Evolutionary conservation across 1,140 invertebrate species (phyloP).

Genomic region (Tetragnatha versicolor): DNA sequence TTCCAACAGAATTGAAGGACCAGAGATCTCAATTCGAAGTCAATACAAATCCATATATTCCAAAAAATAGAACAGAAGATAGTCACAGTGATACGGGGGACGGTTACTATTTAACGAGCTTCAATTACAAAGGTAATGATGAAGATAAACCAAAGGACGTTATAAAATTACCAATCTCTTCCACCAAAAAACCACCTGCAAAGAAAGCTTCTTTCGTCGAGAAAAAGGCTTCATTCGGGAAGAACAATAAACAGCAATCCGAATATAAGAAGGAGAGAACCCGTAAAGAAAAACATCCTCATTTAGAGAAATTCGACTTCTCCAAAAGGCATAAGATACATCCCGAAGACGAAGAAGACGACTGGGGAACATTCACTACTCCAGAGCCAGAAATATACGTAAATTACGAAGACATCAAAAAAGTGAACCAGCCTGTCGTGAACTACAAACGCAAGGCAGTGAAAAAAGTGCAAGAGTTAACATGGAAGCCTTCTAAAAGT

Average conservation of each 20-base stretch:
- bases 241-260: neutral
- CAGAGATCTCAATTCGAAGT: no score
- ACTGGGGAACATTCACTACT: no score
- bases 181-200: neutral
- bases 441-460: constrained; percentile 1
- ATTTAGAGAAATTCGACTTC: neutral
- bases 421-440: neutral
- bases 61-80: neutral
- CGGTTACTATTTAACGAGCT: constrained; percentile 3
- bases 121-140: constrained; percentile 26
- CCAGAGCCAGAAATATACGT: neutral
- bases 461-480: neutral
- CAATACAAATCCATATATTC: no score
- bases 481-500: neutral
- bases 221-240: neutral
- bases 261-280: neutral
- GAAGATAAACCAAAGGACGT: constrained; percentile 5
- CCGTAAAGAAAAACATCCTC: neutral
- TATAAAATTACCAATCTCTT: neutral
- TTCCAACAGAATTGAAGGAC: no score
- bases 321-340: neutral
- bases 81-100: neutral
- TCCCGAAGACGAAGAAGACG: neutral
- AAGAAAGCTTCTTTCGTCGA: constrained; percentile 21
- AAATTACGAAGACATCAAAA: neutral